phyloP scores from a whole-genome alignment of 2,888 invertebrate species.

The Hirtodrosophila alboralis region DNA sequence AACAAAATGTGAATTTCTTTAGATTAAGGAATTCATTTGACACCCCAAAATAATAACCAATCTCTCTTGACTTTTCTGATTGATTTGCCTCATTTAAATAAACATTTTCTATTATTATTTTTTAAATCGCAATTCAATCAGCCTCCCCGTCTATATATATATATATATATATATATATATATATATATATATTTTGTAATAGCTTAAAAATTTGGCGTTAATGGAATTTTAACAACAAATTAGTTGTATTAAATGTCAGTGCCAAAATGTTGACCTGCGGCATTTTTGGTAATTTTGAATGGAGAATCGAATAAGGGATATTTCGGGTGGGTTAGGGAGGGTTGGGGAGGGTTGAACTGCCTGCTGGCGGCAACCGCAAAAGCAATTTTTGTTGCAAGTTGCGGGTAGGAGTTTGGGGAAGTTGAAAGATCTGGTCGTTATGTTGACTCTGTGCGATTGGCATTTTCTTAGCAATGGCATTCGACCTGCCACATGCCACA shows the following conservation, averaged over 20 bases:
- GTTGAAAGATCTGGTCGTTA: not conserved
- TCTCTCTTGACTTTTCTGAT: too few relatives aligned
- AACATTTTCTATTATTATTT: too few relatives aligned
- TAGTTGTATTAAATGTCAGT: conserved; percentile 62
- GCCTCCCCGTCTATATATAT: too few relatives aligned
- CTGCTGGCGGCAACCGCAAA: conserved; percentile 36
- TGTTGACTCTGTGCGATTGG: conserved; percentile 31
- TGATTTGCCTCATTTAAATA: conserved; percentile 56
- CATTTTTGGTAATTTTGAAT: conserved; percentile 36
- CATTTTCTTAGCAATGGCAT: conserved; percentile 31
- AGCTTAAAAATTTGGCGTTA: conserved; percentile 40
- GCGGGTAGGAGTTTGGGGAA: too few relatives aligned
- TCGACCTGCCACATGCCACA: conserved; percentile 24
- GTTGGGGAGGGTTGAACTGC: not conserved
- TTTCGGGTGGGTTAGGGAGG: not conserved
- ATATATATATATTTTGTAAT: conserved; percentile 25
- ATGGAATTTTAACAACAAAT: conserved; percentile 70
- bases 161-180: too few relatives aligned
- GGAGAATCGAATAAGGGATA: too few relatives aligned
- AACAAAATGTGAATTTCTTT: too few relatives aligned
- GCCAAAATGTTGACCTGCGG: conserved; percentile 51
- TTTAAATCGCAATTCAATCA: conserved; percentile 35
- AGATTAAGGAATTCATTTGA: too few relatives aligned
- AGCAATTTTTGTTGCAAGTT: conserved; percentile 52
- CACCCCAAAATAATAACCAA: too few relatives aligned